phyloP scores from a whole-genome alignment of 2,888 invertebrate genomes.

The Hartigia nigra region DNA sequence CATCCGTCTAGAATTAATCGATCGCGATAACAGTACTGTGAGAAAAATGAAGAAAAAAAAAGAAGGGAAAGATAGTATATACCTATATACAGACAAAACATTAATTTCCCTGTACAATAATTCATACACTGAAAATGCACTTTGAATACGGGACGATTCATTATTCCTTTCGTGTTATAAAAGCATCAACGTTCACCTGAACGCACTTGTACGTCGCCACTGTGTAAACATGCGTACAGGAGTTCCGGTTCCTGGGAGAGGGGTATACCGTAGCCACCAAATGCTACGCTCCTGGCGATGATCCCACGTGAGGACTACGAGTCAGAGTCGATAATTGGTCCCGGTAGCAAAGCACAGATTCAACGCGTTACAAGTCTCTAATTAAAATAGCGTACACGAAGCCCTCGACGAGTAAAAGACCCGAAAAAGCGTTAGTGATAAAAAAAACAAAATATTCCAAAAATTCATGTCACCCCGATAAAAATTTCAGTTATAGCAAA shows the following conservation, averaged over 20 bases:
- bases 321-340: constrained; percentile 14
- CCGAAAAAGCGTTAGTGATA: neutral
- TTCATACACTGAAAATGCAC: neutral
- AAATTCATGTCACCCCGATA: neutral
- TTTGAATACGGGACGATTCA: neutral
- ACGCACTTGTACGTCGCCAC: neutral
- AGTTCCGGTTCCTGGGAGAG: neutral
- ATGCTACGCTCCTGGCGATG: constrained; percentile 14
- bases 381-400: neutral
- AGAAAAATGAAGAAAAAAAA: neutral
- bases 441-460: neutral
- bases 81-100: neutral
- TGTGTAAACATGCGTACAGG: neutral
- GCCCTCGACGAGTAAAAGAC: neutral
- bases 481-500: neutral
- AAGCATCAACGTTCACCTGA: neutral
- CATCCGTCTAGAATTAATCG: neutral
- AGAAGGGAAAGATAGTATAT: neutral
- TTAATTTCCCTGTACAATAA: neutral
- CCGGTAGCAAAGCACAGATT: neutral
- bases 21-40: neutral
- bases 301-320: constrained; percentile 17
- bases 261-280: neutral
- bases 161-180: neutral
- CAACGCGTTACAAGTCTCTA: neutral